Evolutionary conservation across 2,113 vertebrate genomes (phyloP).

Genomic region (Centropristis striata): DNA sequence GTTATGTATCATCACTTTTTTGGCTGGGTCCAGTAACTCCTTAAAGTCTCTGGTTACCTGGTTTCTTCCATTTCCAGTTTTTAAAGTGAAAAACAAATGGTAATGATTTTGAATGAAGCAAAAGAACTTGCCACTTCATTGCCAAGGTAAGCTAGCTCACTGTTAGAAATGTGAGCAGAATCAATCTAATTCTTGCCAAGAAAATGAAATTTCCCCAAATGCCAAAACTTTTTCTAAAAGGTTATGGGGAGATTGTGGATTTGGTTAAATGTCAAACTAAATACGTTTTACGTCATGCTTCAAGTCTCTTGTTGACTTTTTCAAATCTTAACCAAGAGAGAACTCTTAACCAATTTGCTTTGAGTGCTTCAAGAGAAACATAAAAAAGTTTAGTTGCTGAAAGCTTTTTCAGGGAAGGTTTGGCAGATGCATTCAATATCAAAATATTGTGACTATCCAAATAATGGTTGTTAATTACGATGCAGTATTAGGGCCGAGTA

Average conservation of each 20-base stretch:
- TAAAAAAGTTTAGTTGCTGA: background rate
- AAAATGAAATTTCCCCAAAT: background rate
- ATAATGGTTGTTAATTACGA: background rate
- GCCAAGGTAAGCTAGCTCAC: background rate
- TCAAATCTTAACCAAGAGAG: background rate
- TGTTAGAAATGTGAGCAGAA: background rate
- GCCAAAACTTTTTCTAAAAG: background rate
- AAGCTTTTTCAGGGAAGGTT: background rate
- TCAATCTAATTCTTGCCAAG: background rate
- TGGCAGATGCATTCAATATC: background rate
- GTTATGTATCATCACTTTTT: background rate
- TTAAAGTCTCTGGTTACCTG: background rate
- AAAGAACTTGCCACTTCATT: too few relatives aligned
- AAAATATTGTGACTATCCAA: conserved; percentile 8
- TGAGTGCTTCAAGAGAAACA: background rate
- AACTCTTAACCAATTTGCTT: background rate
- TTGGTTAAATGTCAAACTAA: conserved; percentile 12
- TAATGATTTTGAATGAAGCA: too few relatives aligned
- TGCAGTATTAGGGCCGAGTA: too few relatives aligned
- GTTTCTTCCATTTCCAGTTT: background rate
- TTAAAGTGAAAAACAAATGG: too few relatives aligned
- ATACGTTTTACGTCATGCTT: background rate
- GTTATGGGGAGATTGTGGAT: background rate
- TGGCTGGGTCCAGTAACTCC: background rate
- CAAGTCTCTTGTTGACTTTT: background rate